Percentiles rank a stretch among this genome's conserved stretches.
Evolutionary conservation across 2,113 vertebrate species (phyloP).

Genomic region (Halcyon malimbica): DNA sequence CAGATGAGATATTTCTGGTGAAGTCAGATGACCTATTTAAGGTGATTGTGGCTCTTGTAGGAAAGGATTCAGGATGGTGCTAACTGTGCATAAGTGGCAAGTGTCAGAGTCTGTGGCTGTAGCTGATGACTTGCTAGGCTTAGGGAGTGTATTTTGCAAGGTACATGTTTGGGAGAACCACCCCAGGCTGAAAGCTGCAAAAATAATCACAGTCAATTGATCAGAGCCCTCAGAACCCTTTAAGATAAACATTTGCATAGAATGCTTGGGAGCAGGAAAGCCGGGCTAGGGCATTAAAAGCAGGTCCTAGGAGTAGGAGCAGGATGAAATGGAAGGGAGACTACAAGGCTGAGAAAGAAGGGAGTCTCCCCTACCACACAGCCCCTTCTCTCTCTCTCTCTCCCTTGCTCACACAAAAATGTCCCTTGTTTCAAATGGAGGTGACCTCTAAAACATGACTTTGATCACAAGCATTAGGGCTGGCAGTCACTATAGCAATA

Average conservation of each 20-base stretch:
- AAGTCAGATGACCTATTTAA: neutral
- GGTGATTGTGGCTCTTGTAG: neutral
- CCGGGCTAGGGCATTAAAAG: neutral
- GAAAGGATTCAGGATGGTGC: neutral
- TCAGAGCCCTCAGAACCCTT: neutral
- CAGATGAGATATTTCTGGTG: neutral
- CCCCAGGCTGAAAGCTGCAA: neutral
- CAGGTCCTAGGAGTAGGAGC: neutral
- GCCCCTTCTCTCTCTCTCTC: neutral
- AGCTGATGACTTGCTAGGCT: neutral
- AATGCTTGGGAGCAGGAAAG: neutral
- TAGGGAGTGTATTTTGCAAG: neutral
- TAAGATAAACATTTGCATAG: neutral
- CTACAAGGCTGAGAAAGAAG: neutral
- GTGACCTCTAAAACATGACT: slow-evolving; percentile 42
- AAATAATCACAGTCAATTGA: neutral
- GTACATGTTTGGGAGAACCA: neutral
- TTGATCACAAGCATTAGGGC: slow-evolving; percentile 58
- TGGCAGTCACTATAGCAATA: slow-evolving; percentile 37
- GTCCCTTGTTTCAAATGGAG: slow-evolving; percentile 3
- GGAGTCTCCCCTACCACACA: neutral
- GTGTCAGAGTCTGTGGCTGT: neutral
- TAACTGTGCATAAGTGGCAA: neutral
- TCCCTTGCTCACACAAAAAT: neutral
- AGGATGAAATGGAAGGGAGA: neutral